Evolutionary conservation across 2,113 vertebrate species (phyloP).

Genomic region (Ellobius talpinus): DNA sequence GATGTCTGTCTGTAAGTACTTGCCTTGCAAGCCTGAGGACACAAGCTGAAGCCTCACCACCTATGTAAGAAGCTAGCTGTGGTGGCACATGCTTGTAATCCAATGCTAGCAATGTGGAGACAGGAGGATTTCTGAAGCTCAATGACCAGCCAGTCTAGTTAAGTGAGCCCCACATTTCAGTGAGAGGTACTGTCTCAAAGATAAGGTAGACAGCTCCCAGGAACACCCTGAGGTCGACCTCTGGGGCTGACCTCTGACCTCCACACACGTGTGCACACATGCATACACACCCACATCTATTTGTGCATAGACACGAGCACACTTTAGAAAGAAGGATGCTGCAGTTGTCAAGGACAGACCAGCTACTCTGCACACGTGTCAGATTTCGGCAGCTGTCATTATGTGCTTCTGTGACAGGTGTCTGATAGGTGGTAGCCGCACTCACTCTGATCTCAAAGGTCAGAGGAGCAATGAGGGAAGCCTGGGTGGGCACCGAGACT

Average conservation of each 20-base stretch:
- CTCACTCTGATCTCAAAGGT: fast-evolving
- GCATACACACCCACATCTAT: neutral
- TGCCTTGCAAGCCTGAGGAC: neutral
- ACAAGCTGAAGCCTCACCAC: neutral
- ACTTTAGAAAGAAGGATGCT: neutral
- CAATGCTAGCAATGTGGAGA: neutral
- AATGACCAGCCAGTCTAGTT: neutral
- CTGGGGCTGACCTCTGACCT: neutral
- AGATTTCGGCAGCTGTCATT: fast-evolving
- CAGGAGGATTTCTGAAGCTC: neutral
- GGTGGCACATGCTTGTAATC: neutral
- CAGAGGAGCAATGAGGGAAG: fast-evolving
- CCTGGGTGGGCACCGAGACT: fast-evolving
- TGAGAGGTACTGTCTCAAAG: neutral
- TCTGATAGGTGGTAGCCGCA: fast-evolving
- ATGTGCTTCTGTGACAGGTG: fast-evolving
- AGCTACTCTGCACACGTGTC: fast-evolving
- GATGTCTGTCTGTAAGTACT: neutral
- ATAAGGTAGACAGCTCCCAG: neutral
- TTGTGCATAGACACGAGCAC: neutral
- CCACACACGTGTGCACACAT: neutral
- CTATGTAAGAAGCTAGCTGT: neutral
- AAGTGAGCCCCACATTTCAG: neutral
- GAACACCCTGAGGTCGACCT: neutral
- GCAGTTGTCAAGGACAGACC: neutral